Evolutionary conservation across 2,113 vertebrate genomes (phyloP), one percentile per base, ranked within the genome.

Genomic region (Varanus komodoensis): DNA sequence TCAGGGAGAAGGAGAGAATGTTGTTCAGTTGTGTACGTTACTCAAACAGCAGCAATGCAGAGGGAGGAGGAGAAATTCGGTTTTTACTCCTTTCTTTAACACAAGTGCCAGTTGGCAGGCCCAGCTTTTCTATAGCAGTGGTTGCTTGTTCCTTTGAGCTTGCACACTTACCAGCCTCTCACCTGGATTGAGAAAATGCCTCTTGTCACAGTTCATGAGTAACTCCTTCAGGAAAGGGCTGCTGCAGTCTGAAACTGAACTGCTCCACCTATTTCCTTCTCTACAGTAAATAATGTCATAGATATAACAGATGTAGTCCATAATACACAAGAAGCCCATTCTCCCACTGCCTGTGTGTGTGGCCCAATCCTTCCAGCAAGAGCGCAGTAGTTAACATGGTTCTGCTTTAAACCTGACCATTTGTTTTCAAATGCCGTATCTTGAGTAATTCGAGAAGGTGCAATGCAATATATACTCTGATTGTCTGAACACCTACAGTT

Each of bases 221-320:
- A 75, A 86, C 21, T 73, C 19, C 6, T 34, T 71, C 50, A 73
- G 68, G 68, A 86, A 86, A 68, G 84, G 73, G 84, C 12, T 85
- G 84, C 27, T 82, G 34, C 32, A 88, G 79, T 19, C 79, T 82
- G n/a, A 44, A 73, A 82, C 79, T 74, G 87, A 74, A 82, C 79
- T 48, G 61, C 44, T 44, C 68, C 79, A 82, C 87, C 79, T 23
- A 89, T 74, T 89, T 82, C 79, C 87, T 89, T 74, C 69, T 52
- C 87, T 89, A 44, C n/a, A 89, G 23, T 61, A 89, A 89, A 89
- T 71, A 81, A 81, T 74, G 79, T 82, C 79, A 81, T 25, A 73
- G n/a, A 82, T 61, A 74, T 89, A 89, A 61, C 68, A 57, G 67
- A 73, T 61, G 25, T 38, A 74, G 1, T 32, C 52, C 32, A 71